Base-by-base conservation (phyloP, 1,140 invertebrate species). In the Notospermus geniculatus region DNA sequence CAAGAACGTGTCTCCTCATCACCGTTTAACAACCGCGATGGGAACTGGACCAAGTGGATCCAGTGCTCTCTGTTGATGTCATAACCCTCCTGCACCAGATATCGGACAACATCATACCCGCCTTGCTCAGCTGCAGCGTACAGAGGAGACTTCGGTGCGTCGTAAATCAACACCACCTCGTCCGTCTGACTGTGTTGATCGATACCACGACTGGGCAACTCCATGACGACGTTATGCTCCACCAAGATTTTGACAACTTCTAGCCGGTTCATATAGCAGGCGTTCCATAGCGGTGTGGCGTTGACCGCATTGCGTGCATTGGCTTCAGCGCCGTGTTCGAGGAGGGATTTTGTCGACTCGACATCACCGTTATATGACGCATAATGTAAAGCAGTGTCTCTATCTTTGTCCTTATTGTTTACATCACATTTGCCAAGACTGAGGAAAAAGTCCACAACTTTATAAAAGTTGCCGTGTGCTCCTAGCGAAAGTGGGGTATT, bases 201-300 rank as follows among this genome's bases (percentile, higher is more conserved):
- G 11, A 71, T 71, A 17, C 75, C 75, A n/a, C 60, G 43, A 30
- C 65, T 68, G 17, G 29, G 0, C 1, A 67, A 58, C 25, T 73
- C 70, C 59, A 77, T 39, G 22, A 58, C 57, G 4, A 74, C 74
- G 68, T 77, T 76, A 27, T 64, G 52, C 29, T 63, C 61, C 1
- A 77, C 30, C 19, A 77, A 65, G 7, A 71, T 22, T 54, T 69
- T 72, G 1, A 77, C 66, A 5, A 70, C 54, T 17, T 66, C 63
- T 29, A 62, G 65, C 19, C 68, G 36, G 0, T 61, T 60, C 45
- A 58, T 67, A 23, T 71, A 72, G 5, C 72, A 70, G 22, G 74
- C 74, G 66, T 77, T 76, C 73, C 74, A 77, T 32, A 77, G 57
- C 7, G 74, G 74, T 0, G 74, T 72, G 17, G 65, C 65, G 11